Percentiles rank a stretch among this genome's conserved stretches.
Conservation (phyloP, 2,113 vertebrate genomes). For the Heliornis fulica region DNA sequence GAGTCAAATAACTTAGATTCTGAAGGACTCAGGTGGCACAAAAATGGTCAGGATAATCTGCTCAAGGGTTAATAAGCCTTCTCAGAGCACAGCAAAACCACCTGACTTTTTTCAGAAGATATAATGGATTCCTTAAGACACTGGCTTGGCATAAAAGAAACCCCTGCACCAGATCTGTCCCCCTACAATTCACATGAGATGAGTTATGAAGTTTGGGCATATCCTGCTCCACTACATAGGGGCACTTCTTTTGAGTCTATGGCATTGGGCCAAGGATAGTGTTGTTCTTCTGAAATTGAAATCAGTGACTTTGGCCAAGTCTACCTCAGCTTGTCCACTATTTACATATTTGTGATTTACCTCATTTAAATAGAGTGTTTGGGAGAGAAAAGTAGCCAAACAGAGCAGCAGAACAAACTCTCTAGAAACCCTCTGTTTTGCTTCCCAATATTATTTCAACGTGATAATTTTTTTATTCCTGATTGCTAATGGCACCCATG, state of each 20-base stretch:
- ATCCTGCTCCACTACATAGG: neutral
- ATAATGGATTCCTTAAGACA: neutral
- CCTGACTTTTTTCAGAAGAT: neutral
- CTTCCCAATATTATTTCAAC: neutral
- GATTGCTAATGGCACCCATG: neutral
- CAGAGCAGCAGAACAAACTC: neutral
- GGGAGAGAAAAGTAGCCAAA: neutral
- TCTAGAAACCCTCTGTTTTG: neutral
- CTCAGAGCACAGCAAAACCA: neutral
- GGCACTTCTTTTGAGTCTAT: neutral
- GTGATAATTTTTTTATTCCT: neutral
- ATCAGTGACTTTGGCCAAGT: neutral
- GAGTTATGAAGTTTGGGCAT: neutral
- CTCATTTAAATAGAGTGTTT: neutral
- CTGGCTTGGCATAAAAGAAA: neutral
- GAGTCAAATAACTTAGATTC: neutral
- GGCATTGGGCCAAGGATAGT: neutral
- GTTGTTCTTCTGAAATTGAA: neutral
- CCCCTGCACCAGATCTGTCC: neutral
- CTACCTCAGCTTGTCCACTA: neutral
- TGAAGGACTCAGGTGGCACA: neutral
- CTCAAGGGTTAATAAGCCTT: neutral
- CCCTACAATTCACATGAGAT: accelerated
- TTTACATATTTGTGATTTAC: neutral
- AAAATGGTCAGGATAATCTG: neutral